phyloP scores from a whole-genome alignment of 30 jellyfish, hydroid and myxozoan species.

The Aurelia sp. region DNA sequence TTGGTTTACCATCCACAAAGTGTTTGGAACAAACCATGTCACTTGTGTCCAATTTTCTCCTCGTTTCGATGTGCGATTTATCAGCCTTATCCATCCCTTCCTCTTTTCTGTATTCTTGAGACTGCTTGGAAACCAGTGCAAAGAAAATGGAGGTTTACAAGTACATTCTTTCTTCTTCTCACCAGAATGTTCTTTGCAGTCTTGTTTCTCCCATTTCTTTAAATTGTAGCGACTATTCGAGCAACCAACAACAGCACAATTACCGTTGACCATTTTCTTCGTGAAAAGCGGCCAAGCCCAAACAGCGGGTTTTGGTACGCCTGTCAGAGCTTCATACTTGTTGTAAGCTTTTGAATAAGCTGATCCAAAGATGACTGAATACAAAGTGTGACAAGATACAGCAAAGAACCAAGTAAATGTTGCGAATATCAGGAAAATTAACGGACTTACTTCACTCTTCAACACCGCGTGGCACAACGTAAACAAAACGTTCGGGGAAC shows the following conservation, averaged over 20 bases:
- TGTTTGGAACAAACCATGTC: constrained; percentile 63
- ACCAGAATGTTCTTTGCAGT: constrained; percentile 10
- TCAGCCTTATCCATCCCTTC: neutral
- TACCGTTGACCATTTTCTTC: constrained; percentile 10
- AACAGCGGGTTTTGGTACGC: neutral
- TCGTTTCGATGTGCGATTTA: constrained; percentile 10
- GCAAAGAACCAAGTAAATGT: too few species aligned
- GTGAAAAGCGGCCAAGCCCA: neutral
- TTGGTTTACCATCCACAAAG: constrained; percentile 52
- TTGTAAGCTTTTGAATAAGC: neutral
- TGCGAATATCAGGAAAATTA: too few species aligned
- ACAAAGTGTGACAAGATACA: too few species aligned
- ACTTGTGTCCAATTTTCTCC: neutral
- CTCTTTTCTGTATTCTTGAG: neutral
- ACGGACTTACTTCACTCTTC: neutral
- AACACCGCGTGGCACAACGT: too few species aligned
- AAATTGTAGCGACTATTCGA: constrained; percentile 15
- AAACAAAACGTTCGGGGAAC: too few species aligned
- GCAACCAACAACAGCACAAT: constrained; percentile 53
- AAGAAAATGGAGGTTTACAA: constrained; percentile 11
- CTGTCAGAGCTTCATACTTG: constrained; percentile 1
- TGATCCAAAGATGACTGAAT: neutral
- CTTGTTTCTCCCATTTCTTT: constrained; percentile 20
- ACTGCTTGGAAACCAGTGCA: constrained; percentile 20
- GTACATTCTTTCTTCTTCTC: constrained; percentile 9